These are phyloP conservation scores for Rutilus rutilus DNA, from an alignment of 2,113 vertebrate genomes.

Conservation along the genomic window DNA sequence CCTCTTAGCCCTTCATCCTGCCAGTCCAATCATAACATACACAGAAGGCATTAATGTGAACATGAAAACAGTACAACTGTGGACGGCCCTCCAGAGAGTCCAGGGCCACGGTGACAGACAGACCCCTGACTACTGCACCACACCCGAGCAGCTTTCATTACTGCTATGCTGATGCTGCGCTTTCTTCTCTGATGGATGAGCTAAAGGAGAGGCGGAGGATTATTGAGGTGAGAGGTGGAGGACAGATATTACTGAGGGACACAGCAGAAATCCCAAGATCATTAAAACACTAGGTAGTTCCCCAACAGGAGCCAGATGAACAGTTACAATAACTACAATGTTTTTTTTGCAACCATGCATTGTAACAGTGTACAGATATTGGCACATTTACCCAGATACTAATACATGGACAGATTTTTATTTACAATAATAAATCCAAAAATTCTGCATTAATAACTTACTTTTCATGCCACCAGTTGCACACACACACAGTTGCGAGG, in stretches of 20 bases:
- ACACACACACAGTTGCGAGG: too few species aligned
- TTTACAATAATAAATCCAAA: too few species aligned
- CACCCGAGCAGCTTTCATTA: constrained; percentile 68
- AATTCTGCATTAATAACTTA: too few species aligned
- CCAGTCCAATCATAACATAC: constrained; percentile 57
- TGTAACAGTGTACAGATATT: background rate
- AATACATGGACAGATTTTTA: too few species aligned
- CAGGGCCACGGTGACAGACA: constrained; percentile 11
- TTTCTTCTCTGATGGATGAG: constrained; percentile 50
- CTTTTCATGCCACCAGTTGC: too few species aligned
- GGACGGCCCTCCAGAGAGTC: background rate
- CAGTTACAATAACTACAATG: background rate
- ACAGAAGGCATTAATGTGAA: background rate
- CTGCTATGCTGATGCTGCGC: constrained; percentile 60
- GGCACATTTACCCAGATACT: background rate
- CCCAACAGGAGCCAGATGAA: background rate
- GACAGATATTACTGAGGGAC: constrained; percentile 5
- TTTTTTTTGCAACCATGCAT: background rate
- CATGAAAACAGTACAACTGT: constrained; percentile 35
- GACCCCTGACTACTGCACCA: constrained; percentile 60
- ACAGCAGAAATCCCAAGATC: background rate
- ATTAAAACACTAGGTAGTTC: background rate
- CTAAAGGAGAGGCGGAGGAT: constrained; percentile 38
- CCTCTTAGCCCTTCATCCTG: constrained; percentile 51
- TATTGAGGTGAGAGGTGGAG: too few species aligned